Percentiles rank a stretch among this genome's conserved stretches.
phyloP scores from a whole-genome alignment of 2,797 vertebrate species.

The Austrolebias charrua region DNA sequence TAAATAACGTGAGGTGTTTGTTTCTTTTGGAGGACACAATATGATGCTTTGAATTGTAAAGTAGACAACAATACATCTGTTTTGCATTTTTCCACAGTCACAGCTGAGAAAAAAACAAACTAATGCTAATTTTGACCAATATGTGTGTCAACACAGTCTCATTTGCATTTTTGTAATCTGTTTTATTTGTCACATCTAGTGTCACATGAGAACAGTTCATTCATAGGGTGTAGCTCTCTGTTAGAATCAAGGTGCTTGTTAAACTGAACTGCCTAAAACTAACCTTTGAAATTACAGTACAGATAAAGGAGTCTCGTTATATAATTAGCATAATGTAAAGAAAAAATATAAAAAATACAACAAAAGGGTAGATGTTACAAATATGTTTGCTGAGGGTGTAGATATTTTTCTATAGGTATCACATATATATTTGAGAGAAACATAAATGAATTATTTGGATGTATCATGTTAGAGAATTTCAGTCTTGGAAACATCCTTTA shows the following conservation, averaged over 20 bases:
- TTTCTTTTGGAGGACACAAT: conserved; percentile 9
- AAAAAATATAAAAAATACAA: too few relatives aligned
- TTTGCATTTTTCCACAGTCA: conserved; percentile 5
- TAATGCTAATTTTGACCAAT: neutral
- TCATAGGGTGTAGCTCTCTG: neutral
- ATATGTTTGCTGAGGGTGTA: too few relatives aligned
- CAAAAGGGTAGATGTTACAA: too few relatives aligned
- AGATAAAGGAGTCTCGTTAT: neutral
- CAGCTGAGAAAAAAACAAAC: conserved; percentile 7
- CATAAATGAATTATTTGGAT: too few relatives aligned
- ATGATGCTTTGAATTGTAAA: conserved; percentile 3
- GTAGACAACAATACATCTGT: neutral
- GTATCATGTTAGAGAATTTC: too few relatives aligned
- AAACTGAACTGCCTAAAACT: neutral
- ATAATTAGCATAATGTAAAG: too few relatives aligned
- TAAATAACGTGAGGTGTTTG: neutral
- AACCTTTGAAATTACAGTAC: neutral
- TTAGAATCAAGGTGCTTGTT: neutral
- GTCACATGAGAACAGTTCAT: neutral
- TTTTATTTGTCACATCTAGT: neutral
- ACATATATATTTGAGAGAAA: too few relatives aligned
- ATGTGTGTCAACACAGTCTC: neutral
- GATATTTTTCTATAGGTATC: too few relatives aligned
- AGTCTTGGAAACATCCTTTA: too few relatives aligned
- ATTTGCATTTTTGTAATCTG: conserved; percentile 2